Conservation (phyloP, 2,888 invertebrate genomes). For the Campoletis raptor region DNA sequence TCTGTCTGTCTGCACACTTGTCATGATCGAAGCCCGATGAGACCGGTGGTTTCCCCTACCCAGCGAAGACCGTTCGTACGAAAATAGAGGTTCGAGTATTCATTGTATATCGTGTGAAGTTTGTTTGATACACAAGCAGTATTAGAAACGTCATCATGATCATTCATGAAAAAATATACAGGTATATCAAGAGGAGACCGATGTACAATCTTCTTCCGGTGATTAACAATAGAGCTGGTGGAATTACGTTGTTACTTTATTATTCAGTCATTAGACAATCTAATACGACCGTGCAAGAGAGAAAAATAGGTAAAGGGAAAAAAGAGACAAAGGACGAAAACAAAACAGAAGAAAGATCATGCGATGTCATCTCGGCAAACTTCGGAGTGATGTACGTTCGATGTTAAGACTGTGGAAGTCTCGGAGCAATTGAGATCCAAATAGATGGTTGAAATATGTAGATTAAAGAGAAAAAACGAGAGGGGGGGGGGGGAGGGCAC, state of each 20-base stretch:
- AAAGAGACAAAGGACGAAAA: constrained; percentile 1
- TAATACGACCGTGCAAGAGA: constrained; percentile 12
- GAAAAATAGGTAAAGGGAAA: neutral
- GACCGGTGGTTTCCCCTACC: too few species aligned
- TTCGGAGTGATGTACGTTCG: constrained; percentile 27
- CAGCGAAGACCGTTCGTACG: too few species aligned
- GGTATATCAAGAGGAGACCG: constrained; percentile 15
- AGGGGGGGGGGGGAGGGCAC: neutral
- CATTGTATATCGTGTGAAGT: neutral
- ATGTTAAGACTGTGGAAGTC: neutral
- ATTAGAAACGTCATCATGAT: constrained; percentile 26
- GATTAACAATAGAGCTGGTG: constrained; percentile 49
- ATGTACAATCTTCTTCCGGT: constrained; percentile 53
- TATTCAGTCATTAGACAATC: constrained; percentile 49
- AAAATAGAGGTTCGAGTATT: neutral
- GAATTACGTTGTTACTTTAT: constrained; percentile 61
- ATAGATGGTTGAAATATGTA: neutral
- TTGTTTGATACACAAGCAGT: neutral
- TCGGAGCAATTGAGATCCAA: neutral
- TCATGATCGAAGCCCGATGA: too few species aligned
- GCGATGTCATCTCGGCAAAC: neutral
- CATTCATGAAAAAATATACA: constrained; percentile 13
- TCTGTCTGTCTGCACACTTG: too few species aligned
- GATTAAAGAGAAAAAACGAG: neutral
- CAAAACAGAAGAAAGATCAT: constrained; percentile 1